Evolutionary conservation across 2,888 invertebrate species (phyloP).

Genomic region (Hyalella azteca): DNA sequence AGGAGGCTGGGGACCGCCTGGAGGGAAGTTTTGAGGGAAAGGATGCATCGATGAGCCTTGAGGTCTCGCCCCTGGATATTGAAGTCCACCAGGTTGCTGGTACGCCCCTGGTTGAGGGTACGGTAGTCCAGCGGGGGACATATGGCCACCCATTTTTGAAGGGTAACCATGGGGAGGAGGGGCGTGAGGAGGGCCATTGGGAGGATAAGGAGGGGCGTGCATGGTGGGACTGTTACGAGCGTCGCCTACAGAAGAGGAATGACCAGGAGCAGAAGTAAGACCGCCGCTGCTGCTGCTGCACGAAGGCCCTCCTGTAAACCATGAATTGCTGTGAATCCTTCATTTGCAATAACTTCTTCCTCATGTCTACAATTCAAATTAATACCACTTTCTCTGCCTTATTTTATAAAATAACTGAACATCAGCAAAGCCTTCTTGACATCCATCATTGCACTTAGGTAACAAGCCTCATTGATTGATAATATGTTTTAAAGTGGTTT

Average conservation of each 20-base stretch:
- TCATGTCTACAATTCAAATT: too few species aligned
- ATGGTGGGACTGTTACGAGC: constrained; percentile 61
- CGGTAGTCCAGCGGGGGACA: constrained; percentile 53
- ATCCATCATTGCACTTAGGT: too few species aligned
- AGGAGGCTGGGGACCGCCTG: constrained; percentile 45
- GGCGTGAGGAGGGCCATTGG: constrained; percentile 51
- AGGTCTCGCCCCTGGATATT: constrained; percentile 56
- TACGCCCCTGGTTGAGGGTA: constrained; percentile 49
- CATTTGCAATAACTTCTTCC: not conserved
- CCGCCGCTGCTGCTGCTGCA: constrained; percentile 41
- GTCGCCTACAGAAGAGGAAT: constrained; percentile 74
- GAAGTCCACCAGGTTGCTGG: constrained; percentile 49
- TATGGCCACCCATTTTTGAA: constrained; percentile 51
- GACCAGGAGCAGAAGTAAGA: constrained; percentile 91
- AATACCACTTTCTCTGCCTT: too few species aligned
- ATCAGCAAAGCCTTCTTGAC: too few species aligned
- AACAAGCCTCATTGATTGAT: too few species aligned
- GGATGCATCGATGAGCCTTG: constrained; percentile 58
- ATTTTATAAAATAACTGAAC: too few species aligned
- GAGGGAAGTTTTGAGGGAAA: constrained; percentile 57
- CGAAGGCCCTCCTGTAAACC: not conserved
- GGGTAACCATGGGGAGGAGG: constrained; percentile 57
- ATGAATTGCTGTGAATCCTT: not conserved
- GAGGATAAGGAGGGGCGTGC: constrained; percentile 56
- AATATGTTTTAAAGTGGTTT: too few species aligned